A percentile compares a stretch with the other conserved stretches of the same genome.
phyloP scores from a whole-genome alignment of 2,888 invertebrate species.

The Caenorhabditis sp. region DNA sequence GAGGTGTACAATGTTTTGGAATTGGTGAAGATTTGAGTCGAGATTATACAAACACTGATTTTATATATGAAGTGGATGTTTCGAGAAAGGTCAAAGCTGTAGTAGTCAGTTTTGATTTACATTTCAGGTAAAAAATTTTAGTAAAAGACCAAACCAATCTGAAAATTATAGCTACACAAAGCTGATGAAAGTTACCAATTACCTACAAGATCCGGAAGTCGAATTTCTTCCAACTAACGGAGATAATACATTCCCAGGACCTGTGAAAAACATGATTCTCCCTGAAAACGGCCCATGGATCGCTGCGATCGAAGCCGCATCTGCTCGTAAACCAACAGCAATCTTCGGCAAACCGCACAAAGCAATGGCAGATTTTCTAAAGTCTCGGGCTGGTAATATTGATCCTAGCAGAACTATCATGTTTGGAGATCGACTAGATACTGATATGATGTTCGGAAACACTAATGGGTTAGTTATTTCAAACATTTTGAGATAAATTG shows the following conservation, averaged over 20 bases:
- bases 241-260: slow-evolving; percentile 84
- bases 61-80: slow-evolving; percentile 44
- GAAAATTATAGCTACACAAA: slow-evolving; percentile 78
- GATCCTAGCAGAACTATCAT: slow-evolving; percentile 84
- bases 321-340: slow-evolving; percentile 81
- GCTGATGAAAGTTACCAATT: slow-evolving; percentile 88
- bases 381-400: slow-evolving; percentile 77
- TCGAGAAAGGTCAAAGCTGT: slow-evolving; percentile 81
- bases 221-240: slow-evolving; percentile 91
- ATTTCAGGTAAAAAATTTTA: slow-evolving; percentile 73
- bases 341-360: slow-evolving; percentile 89
- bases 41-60: slow-evolving; percentile 40
- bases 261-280: slow-evolving; percentile 42
- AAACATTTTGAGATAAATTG: too few relatives aligned
- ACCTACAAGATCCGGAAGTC: slow-evolving; percentile 82
- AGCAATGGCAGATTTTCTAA: slow-evolving; percentile 52
- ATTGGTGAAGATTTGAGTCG: slow-evolving; percentile 47
- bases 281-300: slow-evolving; percentile 83
- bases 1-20: slow-evolving; percentile 55
- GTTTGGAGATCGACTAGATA: slow-evolving; percentile 88
- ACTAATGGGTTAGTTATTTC: slow-evolving; percentile 77
- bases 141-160: not conserved
- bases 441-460: slow-evolving; percentile 89
- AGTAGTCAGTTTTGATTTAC: slow-evolving; percentile 89
- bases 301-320: slow-evolving; percentile 83